Evolutionary conservation across 1,140 invertebrate species (phyloP), one percentile per base, ranked within the genome.

Genomic region (Heliothis virescens): DNA sequence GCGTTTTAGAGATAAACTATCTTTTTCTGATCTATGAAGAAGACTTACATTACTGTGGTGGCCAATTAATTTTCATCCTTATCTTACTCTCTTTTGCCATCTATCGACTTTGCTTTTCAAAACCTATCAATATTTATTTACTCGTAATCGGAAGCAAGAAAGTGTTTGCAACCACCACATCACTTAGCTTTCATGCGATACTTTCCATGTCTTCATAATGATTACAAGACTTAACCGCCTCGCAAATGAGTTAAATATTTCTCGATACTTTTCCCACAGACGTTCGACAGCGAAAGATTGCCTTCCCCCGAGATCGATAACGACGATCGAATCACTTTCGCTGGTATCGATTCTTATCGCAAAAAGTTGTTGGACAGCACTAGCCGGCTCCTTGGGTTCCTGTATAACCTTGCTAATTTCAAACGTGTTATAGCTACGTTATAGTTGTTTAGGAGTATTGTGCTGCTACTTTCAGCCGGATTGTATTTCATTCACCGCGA

Each of bases 401-500:
- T 88, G 83, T 75, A 79, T 74, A 83, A 86, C 79, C 60, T 76
- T 41, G 47, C 78, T 80, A 76, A 83, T 80, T 88, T 76, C 71
- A 73, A 83, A 62, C 52, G 62, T 47, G 34, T 18, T 41, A 15
- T 41, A 41, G n/a, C 3, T 21, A 3, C 11, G 47, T 53, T n/a
- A n/a, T 18, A 47, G 41, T 29, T 48, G n/a, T 55, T 41, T 41
- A 50, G 71, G 82, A 71, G 73, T 80, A 82, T 72, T 76, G 73
- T 52, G 41, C 83, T 84, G 57, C 76, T 67, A 16, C 48, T 79
- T 73, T 87, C 72, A 79, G 82, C 67, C 60, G 86, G 82, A 73
- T 92, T 86, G 76, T 80, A 86, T 90, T 92, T 92, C 88, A 92
- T 92, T 93, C 89, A 92, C 88, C 88, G 90, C 87, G 85, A 84